These are phyloP conservation scores for Pocillopora verrucosa DNA, from an alignment of 64 coral and sea anemone species.

Conservation along the genomic window DNA sequence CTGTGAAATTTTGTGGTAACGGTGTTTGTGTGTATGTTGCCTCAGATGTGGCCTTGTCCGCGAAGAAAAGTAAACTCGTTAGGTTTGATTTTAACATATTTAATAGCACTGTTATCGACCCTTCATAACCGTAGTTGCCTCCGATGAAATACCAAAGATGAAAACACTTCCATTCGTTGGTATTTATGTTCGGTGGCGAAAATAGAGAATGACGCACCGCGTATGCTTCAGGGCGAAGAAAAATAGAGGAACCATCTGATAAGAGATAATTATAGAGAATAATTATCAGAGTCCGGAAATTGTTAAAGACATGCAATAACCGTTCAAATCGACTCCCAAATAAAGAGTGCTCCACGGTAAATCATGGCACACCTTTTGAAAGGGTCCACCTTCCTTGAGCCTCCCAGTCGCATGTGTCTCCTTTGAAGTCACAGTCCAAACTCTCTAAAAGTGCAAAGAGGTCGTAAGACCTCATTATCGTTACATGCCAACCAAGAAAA, in stretches of 20 bases:
- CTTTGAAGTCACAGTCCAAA: neutral
- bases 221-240: neutral
- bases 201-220: neutral
- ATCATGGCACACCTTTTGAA: no score
- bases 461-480: no score
- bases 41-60: neutral
- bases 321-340: no score
- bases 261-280: neutral
- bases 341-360: no score
- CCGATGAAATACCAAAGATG: slow-evolving; percentile 9
- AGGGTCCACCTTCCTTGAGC: no score
- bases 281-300: neutral
- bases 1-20: neutral
- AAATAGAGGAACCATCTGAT: neutral
- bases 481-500: no score
- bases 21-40: neutral
- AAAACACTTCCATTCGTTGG: slow-evolving; percentile 7
- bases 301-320: no score
- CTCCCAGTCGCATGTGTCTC: no score
- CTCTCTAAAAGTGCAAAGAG: neutral
- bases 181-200: neutral
- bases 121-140: neutral
- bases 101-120: neutral
- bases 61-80: neutral
- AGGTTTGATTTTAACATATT: neutral